Evolutionary conservation across 1,140 invertebrate species (phyloP), one percentile per base, ranked within the genome.

Genomic region (Drosophila pseudoananassae): DNA sequence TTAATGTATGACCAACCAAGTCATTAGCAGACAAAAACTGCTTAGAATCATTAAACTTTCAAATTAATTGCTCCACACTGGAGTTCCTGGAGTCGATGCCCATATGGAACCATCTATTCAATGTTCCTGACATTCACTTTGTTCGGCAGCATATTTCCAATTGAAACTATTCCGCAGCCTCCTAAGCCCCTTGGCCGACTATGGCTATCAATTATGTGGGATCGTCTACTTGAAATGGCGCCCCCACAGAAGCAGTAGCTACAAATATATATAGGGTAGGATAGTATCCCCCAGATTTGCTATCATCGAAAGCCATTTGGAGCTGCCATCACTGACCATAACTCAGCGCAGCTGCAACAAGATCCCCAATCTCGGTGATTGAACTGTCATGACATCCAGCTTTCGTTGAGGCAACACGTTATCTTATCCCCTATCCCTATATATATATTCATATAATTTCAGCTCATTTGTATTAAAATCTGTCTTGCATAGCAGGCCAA

Each of bases 381-480:
- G 82, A 85, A 85, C 81, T 87, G 81, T 73, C 81, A 65, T 76
- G 80, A 77, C 80, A 80, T 63, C 17, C 58, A 73, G 52, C 77
- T 81, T 80, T 73, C 77, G 51, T 65, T 20, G 45, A 75, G 43
- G 27, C 69, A 68, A 76, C 72, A 60, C 55, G 53, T 76, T 56
- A 76, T 76, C 63, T 38, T 31, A 25, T 49, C 49, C 53, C 53
- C 63, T 27, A 66, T 63, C 59, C 72, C 70, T 59, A 65, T 58
- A 77, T 78, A 82, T 31, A 6, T 43, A 20, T 43, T 14, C 56
- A 73, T 58, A 81, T 78, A 87, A 87, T 82, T 85, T 78, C 57
- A 60, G 47, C 64, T 78, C 78, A 87, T 85, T 85, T 85, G 80
- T 85, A 81, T 60, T 66, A 70, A 77, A 87, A 84, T 82, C 78